Conservation (phyloP, 2,888 invertebrate species). For the Neoascia interrupta region DNA sequence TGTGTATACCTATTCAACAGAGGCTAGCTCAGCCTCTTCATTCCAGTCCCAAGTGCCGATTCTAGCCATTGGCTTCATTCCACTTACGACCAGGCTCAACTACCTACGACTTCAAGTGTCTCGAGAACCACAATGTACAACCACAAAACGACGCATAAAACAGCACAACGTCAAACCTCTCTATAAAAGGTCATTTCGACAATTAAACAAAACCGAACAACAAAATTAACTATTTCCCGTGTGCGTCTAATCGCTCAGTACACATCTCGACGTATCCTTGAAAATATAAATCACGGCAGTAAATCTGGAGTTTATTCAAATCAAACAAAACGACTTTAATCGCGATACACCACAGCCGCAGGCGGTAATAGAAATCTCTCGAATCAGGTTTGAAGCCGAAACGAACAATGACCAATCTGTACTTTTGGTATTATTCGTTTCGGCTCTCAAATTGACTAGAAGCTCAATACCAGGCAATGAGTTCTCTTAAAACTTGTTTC, state of each 20-base stretch:
- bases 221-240: background rate
- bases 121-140: no score
- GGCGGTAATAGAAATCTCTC: background rate
- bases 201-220: background rate
- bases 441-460: background rate
- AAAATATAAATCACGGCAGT: background rate
- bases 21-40: no score
- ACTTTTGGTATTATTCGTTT: background rate
- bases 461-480: background rate
- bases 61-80: no score
- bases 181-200: conserved; percentile 16
- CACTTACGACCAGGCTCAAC: no score
- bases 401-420: background rate
- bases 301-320: background rate
- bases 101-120: no score
- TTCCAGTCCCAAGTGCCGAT: no score
- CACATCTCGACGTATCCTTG: background rate
- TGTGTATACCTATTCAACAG: no score
- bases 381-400: conserved; percentile 8
- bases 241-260: background rate
- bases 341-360: background rate
- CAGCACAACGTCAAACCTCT: no score
- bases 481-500: conserved; percentile 23
- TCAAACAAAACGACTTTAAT: conserved; percentile 6
- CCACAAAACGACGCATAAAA: no score